Evolutionary conservation across 2,888 invertebrate genomes (phyloP), one percentile per base, ranked within the genome.

Genomic region (Priocnemis perturbator): DNA sequence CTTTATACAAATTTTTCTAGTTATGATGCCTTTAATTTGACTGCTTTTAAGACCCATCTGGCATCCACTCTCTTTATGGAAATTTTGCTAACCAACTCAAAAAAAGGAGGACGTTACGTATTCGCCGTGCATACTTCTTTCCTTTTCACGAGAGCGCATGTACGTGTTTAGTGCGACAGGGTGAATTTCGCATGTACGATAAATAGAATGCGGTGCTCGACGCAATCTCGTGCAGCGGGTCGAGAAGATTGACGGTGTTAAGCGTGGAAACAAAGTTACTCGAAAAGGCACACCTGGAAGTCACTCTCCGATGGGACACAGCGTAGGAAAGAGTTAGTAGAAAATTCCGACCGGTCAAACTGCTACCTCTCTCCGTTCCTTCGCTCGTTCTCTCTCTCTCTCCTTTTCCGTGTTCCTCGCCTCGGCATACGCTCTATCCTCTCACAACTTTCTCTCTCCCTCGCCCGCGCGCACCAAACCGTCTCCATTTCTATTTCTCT

Each of bases 311-410:
- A 30, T 30, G n/a, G 48, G 45, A 59, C 58, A 21, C 37, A 20
- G 21, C 60, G 60, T 57, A 73, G 60, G 64, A 77, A 71, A 73
- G 73, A 74, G 73, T 66, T 58, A 65, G 37, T 37, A 37, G 81
- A 74, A 81, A 82, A 81, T 82, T 82, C 78, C 66, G 75, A 81
- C 81, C 74, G 78, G 75, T 81, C 77, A 76, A 75, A 79, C 79
- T 63, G 62, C 79, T 78, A 76, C 70, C 65, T 69, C 73, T 68
- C 68, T 58, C 57, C 60, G 48, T 30, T 37, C 59, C 30, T 23
- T 30, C 7, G 52, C 11, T 14, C 15, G 20, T 56, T 63, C n/a
- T 58, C 58, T 47, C 45, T 64, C 63, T 66, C 26, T 26, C 26
- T 58, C 15, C 61, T 55, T 60, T 50, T 19, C 23, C 30, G 44